These are phyloP conservation scores for Squalus acanthias DNA, from an alignment of 2,797 vertebrate species.

Conservation along the genomic window DNA sequence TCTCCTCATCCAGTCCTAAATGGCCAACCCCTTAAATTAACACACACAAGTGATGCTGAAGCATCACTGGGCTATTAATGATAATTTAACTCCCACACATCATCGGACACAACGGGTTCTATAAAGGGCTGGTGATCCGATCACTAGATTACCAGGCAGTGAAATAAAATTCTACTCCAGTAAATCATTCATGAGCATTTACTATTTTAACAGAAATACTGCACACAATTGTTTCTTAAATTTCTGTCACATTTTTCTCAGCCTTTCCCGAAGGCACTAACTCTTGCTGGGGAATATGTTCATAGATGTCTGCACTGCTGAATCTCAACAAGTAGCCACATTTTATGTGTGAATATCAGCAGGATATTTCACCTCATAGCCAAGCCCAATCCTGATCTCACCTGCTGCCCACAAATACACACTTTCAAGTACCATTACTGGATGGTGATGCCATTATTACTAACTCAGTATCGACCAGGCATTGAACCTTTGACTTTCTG, in stretches of 20 bases:
- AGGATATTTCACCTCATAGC: not conserved
- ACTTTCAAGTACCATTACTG: not conserved
- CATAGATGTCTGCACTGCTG: not conserved
- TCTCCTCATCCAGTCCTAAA: too few species aligned
- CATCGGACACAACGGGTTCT: not conserved
- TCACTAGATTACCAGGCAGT: not conserved
- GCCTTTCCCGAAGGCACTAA: not conserved
- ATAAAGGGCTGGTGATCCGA: not conserved
- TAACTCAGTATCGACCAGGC: not conserved
- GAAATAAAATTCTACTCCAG: not conserved
- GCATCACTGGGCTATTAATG: not conserved
- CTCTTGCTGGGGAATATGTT: not conserved
- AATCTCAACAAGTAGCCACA: not conserved
- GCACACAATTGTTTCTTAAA: not conserved
- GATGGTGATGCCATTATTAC: not conserved
- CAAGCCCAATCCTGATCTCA: not conserved
- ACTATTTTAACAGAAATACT: not conserved
- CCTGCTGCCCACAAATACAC: not conserved
- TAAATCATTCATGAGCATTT: not conserved
- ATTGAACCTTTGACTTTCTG: not conserved
- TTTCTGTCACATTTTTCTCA: not conserved
- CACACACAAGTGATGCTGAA: not conserved
- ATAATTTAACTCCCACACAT: not conserved
- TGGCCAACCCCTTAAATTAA: not conserved
- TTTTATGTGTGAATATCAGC: not conserved